Evolutionary conservation across 1,140 invertebrate species (phyloP).

Genomic region (Drosophila pruinosa): DNA sequence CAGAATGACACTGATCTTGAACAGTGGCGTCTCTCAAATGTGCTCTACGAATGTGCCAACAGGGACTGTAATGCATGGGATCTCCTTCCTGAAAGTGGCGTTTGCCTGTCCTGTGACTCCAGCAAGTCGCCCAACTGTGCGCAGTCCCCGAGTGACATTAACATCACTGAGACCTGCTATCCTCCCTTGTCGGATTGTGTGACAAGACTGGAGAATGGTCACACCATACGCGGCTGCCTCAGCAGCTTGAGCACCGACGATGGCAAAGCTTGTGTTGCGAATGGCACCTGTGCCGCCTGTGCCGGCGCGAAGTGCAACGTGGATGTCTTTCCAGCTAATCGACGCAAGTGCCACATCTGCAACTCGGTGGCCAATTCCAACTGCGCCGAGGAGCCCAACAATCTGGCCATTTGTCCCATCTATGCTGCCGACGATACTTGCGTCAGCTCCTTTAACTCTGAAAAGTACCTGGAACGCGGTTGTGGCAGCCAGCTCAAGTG

Average conservation of each 20-base stretch:
- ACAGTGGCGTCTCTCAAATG: constrained; percentile 49
- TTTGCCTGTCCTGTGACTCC: constrained; percentile 68
- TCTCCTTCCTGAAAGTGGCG: constrained; percentile 37
- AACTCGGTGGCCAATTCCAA: constrained; percentile 41
- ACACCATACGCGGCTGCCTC: constrained; percentile 67
- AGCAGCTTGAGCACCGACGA: constrained; percentile 38
- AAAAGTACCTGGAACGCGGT: constrained; percentile 48
- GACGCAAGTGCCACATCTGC: constrained; percentile 69
- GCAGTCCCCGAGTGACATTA: constrained; percentile 47
- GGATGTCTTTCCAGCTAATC: constrained; percentile 59
- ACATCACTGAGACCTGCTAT: constrained; percentile 31
- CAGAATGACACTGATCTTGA: constrained; percentile 58
- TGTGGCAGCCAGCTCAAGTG: constrained; percentile 61
- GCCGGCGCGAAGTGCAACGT: constrained; percentile 60
- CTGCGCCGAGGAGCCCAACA: constrained; percentile 47
- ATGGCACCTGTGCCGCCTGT: constrained; percentile 61
- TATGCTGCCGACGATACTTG: constrained; percentile 59
- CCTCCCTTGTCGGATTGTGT: constrained; percentile 55
- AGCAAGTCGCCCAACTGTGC: constrained; percentile 55
- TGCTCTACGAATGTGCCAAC: constrained; percentile 47
- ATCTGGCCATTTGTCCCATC: constrained; percentile 57
- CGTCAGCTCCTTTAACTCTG: constrained; percentile 19
- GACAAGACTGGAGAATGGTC: constrained; percentile 38
- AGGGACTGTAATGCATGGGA: constrained; percentile 69
- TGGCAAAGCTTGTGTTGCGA: constrained; percentile 40